Evolutionary conservation across 2,113 vertebrate species (phyloP).

Genomic region (Paratilapia polleni): DNA sequence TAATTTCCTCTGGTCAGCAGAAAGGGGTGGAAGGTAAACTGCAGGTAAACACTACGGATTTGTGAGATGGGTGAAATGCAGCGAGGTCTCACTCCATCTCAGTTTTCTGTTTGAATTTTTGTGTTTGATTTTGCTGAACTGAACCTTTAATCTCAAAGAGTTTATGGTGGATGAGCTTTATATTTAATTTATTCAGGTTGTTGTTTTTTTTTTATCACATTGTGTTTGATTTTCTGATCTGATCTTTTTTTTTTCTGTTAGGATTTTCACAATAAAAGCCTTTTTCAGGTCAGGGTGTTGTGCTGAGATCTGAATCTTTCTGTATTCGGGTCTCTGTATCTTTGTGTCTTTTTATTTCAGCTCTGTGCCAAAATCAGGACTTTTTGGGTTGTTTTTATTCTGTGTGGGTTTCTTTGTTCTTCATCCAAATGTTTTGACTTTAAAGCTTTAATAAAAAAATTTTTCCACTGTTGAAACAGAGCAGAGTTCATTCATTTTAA

Average conservation of each 20-base stretch:
- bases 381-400: not conserved
- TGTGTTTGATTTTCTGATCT: not conserved
- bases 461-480: not conserved
- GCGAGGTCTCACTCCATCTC: not conserved
- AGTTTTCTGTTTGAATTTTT: not conserved
- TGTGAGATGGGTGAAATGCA: not conserved
- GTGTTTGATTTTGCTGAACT: not conserved
- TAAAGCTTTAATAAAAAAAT: constrained; percentile 26
- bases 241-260: not conserved
- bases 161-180: not conserved
- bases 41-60: not conserved
- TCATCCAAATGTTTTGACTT: constrained; percentile 15
- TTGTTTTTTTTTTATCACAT: not conserved
- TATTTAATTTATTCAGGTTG: not conserved
- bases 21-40: not conserved
- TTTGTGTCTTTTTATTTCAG: not conserved
- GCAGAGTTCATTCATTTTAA: not conserved
- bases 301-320: not conserved
- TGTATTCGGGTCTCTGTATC: not conserved
- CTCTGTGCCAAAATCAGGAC: constrained; percentile 6
- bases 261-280: not conserved
- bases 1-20: not conserved
- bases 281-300: not conserved
- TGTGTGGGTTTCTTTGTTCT: not conserved
- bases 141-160: not conserved